Base-by-base conservation (phyloP, 2,888 invertebrate genomes). In the Cynaeus angustus region DNA sequence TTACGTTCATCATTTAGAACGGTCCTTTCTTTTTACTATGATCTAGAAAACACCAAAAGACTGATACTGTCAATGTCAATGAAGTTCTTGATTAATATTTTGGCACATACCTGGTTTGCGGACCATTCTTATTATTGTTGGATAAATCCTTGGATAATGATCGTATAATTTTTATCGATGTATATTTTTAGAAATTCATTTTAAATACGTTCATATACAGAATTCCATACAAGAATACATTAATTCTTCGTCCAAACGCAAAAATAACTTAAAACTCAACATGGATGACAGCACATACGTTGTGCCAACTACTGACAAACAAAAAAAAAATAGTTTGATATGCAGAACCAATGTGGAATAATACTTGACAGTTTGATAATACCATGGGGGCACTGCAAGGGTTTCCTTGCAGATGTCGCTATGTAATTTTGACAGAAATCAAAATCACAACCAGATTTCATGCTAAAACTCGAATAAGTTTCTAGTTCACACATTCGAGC, bases 1-100 rank as follows among this genome's bases (percentile, higher is more conserved):
- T 81, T 67, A 80, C 79, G 76, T 75, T 65, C 61, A 68, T 66
- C 65, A 45, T 71, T 74, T 76, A 75, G 71, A 67, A 73, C 61
- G 71, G 73, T 64, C 68, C 74, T 72, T 75, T 79, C 72, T 76
- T 77, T 74, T 76, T 75, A 66, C 74, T 76, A 69, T 78, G 73
- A 77, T 76, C 79, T 78, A 66, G 53, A 72, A 48, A 61, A 33
- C 10, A 61, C 9, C 38, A 52, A 38, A 16, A 55, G 21, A 21
- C 4, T 21, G 21, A 1, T 21, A 21, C 21, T 21, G 21, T 3
- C 21, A 33, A 1, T 33, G 33, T 33, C 33, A 33, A 33, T n/a
- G 7, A 21, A 21, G 21, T 21, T 21, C 21, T 21, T 21, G 21
- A 21, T 21, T 21, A 21, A 21, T 1, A 21, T 21, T 21, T 21